These are phyloP conservation scores for Chiridota heheva DNA, from an alignment of 35 echinoderm and acorn worm species.

Conservation along the genomic window DNA sequence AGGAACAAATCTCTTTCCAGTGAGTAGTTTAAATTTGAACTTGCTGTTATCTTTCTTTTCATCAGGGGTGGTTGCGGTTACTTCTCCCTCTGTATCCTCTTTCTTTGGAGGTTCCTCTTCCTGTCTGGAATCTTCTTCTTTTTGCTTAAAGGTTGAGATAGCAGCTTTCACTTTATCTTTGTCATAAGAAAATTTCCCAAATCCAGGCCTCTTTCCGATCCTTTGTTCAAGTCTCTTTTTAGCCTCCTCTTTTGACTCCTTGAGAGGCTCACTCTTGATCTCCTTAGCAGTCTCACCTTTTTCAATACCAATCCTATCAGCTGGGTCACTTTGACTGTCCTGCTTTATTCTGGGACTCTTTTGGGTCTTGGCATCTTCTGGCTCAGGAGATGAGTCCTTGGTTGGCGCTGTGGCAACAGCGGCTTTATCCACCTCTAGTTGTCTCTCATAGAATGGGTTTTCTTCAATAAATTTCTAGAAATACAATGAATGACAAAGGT, in stretches of 20 bases:
- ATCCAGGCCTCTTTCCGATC: slow-evolving; percentile 32
- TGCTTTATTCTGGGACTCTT: slow-evolving; percentile 17
- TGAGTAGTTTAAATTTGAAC: slow-evolving; percentile 30
- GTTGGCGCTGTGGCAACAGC: background rate
- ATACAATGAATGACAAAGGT: no score
- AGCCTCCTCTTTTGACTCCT: background rate
- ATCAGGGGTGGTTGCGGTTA: background rate
- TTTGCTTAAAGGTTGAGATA: background rate
- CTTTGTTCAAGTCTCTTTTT: background rate
- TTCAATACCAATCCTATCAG: no score
- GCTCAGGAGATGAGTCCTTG: slow-evolving; percentile 22
- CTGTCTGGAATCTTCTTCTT: background rate
- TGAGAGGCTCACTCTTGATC: background rate
- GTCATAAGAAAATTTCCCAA: background rate
- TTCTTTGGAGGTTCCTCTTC: background rate
- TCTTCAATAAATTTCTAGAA: slow-evolving; percentile 49
- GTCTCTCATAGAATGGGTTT: slow-evolving; percentile 43
- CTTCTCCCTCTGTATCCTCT: background rate
- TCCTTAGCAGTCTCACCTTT: no score
- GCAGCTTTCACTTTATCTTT: background rate
- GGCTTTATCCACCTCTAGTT: background rate
- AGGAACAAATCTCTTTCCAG: slow-evolving; percentile 15
- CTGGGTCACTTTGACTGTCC: no score
- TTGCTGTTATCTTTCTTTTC: slow-evolving; percentile 37
- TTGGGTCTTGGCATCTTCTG: slow-evolving; percentile 3